A percentile compares a stretch with the other conserved stretches of the same genome.
Evolutionary conservation across 2,797 vertebrate genomes (phyloP).

Genomic region (Garrulus glandarius): DNA sequence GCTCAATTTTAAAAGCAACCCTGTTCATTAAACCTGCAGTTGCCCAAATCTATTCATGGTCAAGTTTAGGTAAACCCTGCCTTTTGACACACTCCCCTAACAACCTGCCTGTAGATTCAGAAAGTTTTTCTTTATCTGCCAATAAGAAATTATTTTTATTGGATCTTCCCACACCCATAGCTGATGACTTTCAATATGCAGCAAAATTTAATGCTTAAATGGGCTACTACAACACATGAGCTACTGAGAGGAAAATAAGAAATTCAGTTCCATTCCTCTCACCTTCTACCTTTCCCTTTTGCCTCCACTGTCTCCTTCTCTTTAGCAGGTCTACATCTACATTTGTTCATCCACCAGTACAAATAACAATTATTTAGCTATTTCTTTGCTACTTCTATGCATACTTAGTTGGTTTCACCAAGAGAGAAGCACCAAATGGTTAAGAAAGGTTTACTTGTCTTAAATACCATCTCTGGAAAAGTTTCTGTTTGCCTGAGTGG

Average conservation of each 20-base stretch:
- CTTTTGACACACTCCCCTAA: background rate
- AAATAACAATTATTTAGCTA: background rate
- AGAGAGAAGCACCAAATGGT: background rate
- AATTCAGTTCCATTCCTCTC: background rate
- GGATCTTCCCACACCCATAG: background rate
- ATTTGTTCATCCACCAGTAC: background rate
- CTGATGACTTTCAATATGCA: background rate
- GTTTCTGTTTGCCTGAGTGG: background rate
- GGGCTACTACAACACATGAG: background rate
- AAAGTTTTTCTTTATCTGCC: background rate
- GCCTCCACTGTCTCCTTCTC: background rate
- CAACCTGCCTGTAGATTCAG: background rate
- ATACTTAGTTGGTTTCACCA: background rate
- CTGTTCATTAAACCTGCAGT: background rate
- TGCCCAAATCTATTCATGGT: rapidly evolving
- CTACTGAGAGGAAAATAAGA: background rate
- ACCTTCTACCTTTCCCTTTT: background rate
- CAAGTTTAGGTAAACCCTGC: background rate
- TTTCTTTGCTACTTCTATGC: background rate
- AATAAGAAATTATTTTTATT: background rate
- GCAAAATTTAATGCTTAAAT: background rate
- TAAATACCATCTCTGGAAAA: background rate
- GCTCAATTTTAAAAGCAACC: background rate
- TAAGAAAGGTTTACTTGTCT: background rate
- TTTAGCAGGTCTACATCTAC: background rate